Evolutionary conservation across 2,888 invertebrate genomes (phyloP), one percentile per base, ranked within the genome.

Genomic region (Mythimna albipuncta): DNA sequence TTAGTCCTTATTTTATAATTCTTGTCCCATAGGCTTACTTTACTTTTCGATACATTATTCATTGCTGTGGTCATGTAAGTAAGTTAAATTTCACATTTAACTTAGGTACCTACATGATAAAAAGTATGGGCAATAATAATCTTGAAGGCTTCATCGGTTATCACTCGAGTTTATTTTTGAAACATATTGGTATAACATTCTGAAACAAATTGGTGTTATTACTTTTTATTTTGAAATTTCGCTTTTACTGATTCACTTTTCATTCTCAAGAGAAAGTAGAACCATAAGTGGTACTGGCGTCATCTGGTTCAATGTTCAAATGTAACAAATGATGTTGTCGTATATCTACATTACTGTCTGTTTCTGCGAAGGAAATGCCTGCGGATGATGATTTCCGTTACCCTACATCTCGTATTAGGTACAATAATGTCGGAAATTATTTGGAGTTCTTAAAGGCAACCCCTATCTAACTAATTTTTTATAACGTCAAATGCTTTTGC

Each of bases 221-320:
- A 58, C 19, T 57, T 64, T 50, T 55, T 64, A 44, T 71, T 54
- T 54, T 2, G 62, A 6, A 44, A 73, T 67, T 67, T 61, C 50
- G 67, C 44, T 80, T 79, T 65, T 62, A 32, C 21, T 61, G 32
- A 61, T 79, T 63, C 59, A 55, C 64, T 67, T 80, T 73, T 74
- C 66, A 41, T 21, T 64, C 7, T 50, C 35, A 6, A 64, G 77
- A 80, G 75, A 80, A 77, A 75, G 81, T 75, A 52, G 59, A 64
- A 52, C 50, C 52, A 55, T 19, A 59, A 67, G 32, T 52, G 57
- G 26, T 16, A 35, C n/a, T 74, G 47, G 32, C 57, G 65, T 79
- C 58, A 74, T 61, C 55, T 74, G 21, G 67, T 57, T 55, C 54
- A 67, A 55, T 62, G 47, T 11, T 61, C 52, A 64, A n/a, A 47